These are phyloP conservation scores for Drosophila ezoana DNA, from an alignment of 2,888 invertebrate genomes.

Conservation along the genomic window DNA sequence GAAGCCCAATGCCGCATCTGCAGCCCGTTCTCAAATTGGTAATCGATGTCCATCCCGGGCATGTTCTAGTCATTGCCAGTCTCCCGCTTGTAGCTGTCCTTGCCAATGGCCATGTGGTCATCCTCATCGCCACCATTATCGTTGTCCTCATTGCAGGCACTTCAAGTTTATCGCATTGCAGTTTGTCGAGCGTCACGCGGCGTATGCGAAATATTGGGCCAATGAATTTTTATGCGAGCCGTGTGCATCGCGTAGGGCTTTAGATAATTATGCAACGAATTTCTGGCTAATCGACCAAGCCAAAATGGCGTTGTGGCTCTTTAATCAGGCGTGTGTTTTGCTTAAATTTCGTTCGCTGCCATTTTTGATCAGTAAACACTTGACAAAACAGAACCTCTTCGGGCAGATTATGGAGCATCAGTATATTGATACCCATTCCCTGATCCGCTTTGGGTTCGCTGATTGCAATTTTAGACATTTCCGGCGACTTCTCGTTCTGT, in stretches of 20 bases:
- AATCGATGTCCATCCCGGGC: constrained; percentile 56
- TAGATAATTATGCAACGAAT: constrained; percentile 63
- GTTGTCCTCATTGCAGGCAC: constrained; percentile 67
- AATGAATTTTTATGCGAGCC: constrained; percentile 74
- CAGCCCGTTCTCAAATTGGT: constrained; percentile 54
- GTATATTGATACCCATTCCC: not conserved
- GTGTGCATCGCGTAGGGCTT: constrained; percentile 25
- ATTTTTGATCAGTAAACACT: not conserved
- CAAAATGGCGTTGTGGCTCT: constrained; percentile 16
- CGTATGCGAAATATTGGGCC: constrained; percentile 70
- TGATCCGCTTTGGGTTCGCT: constrained; percentile 1
- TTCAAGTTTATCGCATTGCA: constrained; percentile 77
- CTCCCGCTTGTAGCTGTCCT: constrained; percentile 21
- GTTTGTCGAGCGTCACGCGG: constrained; percentile 65
- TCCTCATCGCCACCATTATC: constrained; percentile 31
- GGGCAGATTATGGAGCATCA: constrained; percentile 23
- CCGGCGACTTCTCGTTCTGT: constrained; percentile 13
- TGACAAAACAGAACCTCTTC: not conserved
- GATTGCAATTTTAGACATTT: constrained; percentile 53
- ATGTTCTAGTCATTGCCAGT: constrained; percentile 69
- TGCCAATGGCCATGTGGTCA: constrained; percentile 70
- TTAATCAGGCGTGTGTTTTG: constrained; percentile 21
- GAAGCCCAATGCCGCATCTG: constrained; percentile 33
- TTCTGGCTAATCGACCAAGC: constrained; percentile 55
- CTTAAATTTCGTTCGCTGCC: too few species aligned